phyloP scores from a whole-genome alignment of 2,797 vertebrate genomes.

The Hydrophis major region DNA sequence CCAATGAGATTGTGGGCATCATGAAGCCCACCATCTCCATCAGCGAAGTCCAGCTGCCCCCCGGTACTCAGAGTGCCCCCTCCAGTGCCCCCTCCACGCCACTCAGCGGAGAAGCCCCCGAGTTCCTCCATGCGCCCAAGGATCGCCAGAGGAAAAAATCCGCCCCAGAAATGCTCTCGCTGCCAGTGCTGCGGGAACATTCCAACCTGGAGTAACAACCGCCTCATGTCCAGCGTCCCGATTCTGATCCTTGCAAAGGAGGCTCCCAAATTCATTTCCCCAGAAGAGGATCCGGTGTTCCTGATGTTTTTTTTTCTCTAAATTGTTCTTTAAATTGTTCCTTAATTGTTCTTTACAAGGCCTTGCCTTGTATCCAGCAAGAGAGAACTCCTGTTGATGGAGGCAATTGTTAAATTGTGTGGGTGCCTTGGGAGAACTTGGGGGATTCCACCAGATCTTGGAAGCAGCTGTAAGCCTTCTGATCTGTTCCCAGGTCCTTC shows the following conservation, averaged over 20 bases:
- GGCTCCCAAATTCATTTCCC: not conserved
- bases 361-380: not conserved
- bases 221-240: fast-evolving
- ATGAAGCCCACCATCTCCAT: slow-evolving; percentile 67
- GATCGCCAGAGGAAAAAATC: slow-evolving; percentile 70
- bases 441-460: not conserved
- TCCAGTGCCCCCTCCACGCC: slow-evolving; percentile 69
- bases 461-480: not conserved
- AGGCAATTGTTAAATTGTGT: not conserved
- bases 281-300: not conserved
- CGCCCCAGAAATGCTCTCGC: slow-evolving; percentile 66
- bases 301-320: not conserved
- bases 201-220: slow-evolving; percentile 37
- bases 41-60: slow-evolving; percentile 55
- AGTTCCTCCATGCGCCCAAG: slow-evolving; percentile 69
- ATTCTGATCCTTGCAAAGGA: not conserved
- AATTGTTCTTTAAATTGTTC: not conserved
- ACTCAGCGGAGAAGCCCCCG: slow-evolving; percentile 64
- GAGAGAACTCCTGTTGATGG: not conserved
- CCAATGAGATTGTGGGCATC: slow-evolving; percentile 81
- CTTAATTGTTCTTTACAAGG: not conserved
- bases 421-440: not conserved
- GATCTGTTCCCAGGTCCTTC: not conserved
- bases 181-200: slow-evolving; percentile 62
- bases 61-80: slow-evolving; percentile 55